Percentiles rank a stretch among this genome's conserved stretches.
phyloP scores from a whole-genome alignment of 2,888 invertebrate genomes.

The Eristalis intricaria region DNA sequence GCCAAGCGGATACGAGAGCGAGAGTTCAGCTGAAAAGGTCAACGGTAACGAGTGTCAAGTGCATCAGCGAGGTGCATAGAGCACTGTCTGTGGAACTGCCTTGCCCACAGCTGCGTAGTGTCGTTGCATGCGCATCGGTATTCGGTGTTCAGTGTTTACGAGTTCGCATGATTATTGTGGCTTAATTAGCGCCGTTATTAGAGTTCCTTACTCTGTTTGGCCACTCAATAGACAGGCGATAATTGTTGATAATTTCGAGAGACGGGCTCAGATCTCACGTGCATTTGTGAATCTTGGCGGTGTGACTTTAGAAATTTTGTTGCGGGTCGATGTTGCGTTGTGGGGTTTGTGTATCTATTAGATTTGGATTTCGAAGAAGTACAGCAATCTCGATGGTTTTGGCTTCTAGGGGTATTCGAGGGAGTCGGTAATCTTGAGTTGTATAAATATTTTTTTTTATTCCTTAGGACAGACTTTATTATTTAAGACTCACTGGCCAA shows the following conservation, averaged over 20 bases:
- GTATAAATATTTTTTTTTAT: too few relatives aligned
- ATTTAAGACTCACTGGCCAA: too few relatives aligned
- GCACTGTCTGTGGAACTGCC: not conserved
- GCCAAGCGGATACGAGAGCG: not conserved
- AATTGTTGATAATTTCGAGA: slow-evolving; percentile 8
- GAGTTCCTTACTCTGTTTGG: slow-evolving; percentile 17
- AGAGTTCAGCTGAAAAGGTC: slow-evolving; percentile 26
- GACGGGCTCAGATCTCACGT: not conserved
- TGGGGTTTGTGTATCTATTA: not conserved
- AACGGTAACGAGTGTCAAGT: slow-evolving; percentile 1
- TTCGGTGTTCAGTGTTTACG: not conserved
- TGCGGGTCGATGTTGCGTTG: not conserved
- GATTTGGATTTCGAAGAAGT: not conserved
- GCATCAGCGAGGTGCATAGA: not conserved
- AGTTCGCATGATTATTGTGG: not conserved
- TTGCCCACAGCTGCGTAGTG: not conserved
- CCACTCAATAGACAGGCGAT: not conserved
- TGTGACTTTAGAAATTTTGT: not conserved
- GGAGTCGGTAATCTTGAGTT: too few relatives aligned
- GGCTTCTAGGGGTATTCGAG: too few relatives aligned
- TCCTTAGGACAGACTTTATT: too few relatives aligned
- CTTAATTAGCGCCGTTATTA: slow-evolving; percentile 20
- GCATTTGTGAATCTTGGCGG: not conserved
- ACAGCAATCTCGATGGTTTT: too few relatives aligned
- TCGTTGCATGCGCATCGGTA: not conserved